Conservation (phyloP, 2,888 invertebrate genomes). For the Cataglyphis albicans region DNA sequence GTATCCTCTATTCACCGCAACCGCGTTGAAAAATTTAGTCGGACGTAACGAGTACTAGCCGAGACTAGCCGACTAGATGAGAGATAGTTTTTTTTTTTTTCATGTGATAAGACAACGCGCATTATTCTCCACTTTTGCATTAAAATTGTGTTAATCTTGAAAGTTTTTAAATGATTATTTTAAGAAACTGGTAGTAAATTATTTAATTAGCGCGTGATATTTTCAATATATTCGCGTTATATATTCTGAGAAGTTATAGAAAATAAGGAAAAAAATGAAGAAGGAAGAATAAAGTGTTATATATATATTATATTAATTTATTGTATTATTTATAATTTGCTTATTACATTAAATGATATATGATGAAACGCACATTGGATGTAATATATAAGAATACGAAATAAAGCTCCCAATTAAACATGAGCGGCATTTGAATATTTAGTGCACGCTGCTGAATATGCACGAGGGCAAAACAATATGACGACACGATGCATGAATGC, state of each 20-base stretch:
- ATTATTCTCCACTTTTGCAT: not conserved
- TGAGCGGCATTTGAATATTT: constrained; percentile 33
- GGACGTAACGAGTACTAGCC: constrained; percentile 78
- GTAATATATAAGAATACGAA: not conserved
- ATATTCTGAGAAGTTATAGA: not conserved
- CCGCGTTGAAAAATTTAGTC: constrained; percentile 81
- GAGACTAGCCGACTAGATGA: constrained; percentile 75
- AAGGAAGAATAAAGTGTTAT: not conserved
- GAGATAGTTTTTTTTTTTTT: constrained; percentile 51
- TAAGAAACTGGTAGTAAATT: not conserved
- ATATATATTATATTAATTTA: not conserved
- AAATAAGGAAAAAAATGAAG: not conserved
- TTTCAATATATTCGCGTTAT: not conserved
- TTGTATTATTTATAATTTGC: not conserved
- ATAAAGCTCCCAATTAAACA: constrained; percentile 33
- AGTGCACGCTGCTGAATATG: constrained; percentile 36
- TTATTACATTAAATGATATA: not conserved
- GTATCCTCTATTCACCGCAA: constrained; percentile 77
- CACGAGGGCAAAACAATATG: constrained; percentile 41
- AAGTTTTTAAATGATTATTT: not conserved
- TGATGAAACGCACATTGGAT: not conserved
- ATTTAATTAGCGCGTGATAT: not conserved
- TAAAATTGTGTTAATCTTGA: constrained; percentile 7
- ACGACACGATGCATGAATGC: constrained; percentile 51
- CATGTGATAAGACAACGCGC: constrained; percentile 42